phyloP scores from a whole-genome alignment of 2,888 invertebrate genomes.

The Suillia variegata region DNA sequence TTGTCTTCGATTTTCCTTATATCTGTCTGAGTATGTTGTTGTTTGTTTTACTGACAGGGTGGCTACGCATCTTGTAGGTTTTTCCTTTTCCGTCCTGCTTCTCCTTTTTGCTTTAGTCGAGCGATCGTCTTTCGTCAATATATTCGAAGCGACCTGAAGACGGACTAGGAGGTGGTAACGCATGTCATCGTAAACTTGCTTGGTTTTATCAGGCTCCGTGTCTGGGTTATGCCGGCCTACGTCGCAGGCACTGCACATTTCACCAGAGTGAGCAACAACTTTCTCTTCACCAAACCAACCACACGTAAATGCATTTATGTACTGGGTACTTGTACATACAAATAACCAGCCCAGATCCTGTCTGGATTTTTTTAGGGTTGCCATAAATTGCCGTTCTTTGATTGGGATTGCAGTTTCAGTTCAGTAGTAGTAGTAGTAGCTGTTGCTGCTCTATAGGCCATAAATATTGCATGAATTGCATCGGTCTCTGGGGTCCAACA shows the following conservation, averaged over 20 bases:
- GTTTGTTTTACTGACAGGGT: too few relatives aligned
- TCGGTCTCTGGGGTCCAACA: slow-evolving; percentile 2
- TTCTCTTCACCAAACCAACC: too few relatives aligned
- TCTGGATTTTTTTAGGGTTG: not conserved
- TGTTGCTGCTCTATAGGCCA: too few relatives aligned
- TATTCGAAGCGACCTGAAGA: too few relatives aligned
- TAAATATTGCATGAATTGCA: not conserved
- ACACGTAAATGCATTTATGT: too few relatives aligned
- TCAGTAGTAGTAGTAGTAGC: too few relatives aligned
- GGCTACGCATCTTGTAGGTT: not conserved
- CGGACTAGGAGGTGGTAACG: slow-evolving; percentile 54
- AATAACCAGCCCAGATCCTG: too few relatives aligned
- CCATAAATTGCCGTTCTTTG: not conserved
- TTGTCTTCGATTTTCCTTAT: not conserved
- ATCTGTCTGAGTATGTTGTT: not conserved
- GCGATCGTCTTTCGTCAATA: too few relatives aligned
- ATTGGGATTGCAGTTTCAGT: too few relatives aligned
- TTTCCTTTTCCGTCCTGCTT: not conserved
- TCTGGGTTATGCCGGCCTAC: too few relatives aligned
- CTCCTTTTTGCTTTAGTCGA: too few relatives aligned
- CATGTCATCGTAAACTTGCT: slow-evolving; percentile 59
- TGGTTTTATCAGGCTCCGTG: slow-evolving; percentile 39
- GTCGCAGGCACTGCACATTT: slow-evolving; percentile 18
- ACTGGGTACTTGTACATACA: too few relatives aligned
- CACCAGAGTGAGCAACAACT: slow-evolving; percentile 15